These are phyloP conservation scores for Solea solea DNA, from an alignment of 2,113 vertebrate species.

Conservation along the genomic window DNA sequence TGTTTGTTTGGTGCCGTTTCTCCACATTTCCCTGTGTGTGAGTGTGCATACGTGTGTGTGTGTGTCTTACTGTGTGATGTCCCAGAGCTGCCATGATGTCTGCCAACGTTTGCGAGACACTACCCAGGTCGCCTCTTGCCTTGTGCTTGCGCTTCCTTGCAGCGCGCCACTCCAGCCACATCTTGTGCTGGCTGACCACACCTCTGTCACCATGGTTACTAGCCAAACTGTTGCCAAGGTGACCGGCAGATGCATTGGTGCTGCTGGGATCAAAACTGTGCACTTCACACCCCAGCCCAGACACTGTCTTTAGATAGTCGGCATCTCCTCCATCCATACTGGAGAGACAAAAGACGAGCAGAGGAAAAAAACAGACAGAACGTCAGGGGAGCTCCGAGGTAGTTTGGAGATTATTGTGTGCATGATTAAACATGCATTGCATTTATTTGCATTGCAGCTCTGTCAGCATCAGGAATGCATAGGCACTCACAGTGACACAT, in stretches of 20 bases:
- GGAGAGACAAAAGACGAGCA: slow-evolving; percentile 40
- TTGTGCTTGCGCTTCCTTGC: slow-evolving; percentile 50
- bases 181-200: slow-evolving; percentile 70
- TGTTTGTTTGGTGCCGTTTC: slow-evolving; percentile 66
- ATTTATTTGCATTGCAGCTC: slow-evolving; percentile 57
- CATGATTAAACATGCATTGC: slow-evolving; percentile 70
- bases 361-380: slow-evolving; percentile 15
- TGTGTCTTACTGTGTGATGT: slow-evolving; percentile 76
- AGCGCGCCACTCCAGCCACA: slow-evolving; percentile 81
- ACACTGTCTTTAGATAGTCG: slow-evolving; percentile 70
- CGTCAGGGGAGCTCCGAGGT: slow-evolving; percentile 30
- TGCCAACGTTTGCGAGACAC: slow-evolving; percentile 73
- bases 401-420: slow-evolving; percentile 59
- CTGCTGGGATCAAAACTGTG: slow-evolving; percentile 80
- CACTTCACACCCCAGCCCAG: slow-evolving; percentile 73
- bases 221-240: slow-evolving; percentile 72
- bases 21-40: slow-evolving; percentile 26
- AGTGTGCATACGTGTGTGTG: not conserved
- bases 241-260: slow-evolving; percentile 57
- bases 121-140: slow-evolving; percentile 56
- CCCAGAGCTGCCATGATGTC: slow-evolving; percentile 79
- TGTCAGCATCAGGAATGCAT: slow-evolving; percentile 41
- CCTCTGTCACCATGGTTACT: slow-evolving; percentile 64
- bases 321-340: slow-evolving; percentile 73
- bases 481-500: slow-evolving; percentile 22